Evolutionary conservation across 1,140 invertebrate species (phyloP).

Genomic region (Andrena cerasifolii): DNA sequence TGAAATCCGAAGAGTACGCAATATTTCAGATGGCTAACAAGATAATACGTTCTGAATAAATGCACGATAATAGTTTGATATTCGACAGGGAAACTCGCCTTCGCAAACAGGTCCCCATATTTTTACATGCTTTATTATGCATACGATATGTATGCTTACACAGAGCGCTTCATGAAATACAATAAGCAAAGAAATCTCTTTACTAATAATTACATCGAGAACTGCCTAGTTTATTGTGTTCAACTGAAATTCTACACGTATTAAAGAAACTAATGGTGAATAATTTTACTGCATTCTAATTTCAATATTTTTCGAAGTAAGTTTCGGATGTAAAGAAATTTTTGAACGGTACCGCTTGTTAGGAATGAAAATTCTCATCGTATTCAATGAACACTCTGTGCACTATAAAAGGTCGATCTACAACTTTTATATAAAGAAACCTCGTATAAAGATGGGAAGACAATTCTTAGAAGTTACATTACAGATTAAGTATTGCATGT

Average conservation of each 20-base stretch:
- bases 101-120: background rate
- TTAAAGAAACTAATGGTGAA: background rate
- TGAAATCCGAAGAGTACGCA: background rate
- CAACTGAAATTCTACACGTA: background rate
- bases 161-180: slow-evolving; percentile 4
- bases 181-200: background rate
- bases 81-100: background rate
- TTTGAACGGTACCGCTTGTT: too few relatives aligned
- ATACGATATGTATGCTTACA: background rate
- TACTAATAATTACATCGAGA: background rate
- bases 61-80: background rate
- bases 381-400: slow-evolving; percentile 8
- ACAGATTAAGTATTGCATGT: slow-evolving; percentile 60
- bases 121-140: background rate
- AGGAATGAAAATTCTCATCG: too few relatives aligned
- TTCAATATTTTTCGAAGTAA: background rate
- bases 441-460: slow-evolving; percentile 47
- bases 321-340: background rate
- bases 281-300: background rate
- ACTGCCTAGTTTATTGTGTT: background rate
- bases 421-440: slow-evolving; percentile 20
- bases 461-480: slow-evolving; percentile 55
- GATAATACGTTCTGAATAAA: background rate
- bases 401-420: background rate
- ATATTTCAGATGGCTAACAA: background rate